Conservation (phyloP, 2,888 invertebrate genomes). For the Fragum fragum region DNA sequence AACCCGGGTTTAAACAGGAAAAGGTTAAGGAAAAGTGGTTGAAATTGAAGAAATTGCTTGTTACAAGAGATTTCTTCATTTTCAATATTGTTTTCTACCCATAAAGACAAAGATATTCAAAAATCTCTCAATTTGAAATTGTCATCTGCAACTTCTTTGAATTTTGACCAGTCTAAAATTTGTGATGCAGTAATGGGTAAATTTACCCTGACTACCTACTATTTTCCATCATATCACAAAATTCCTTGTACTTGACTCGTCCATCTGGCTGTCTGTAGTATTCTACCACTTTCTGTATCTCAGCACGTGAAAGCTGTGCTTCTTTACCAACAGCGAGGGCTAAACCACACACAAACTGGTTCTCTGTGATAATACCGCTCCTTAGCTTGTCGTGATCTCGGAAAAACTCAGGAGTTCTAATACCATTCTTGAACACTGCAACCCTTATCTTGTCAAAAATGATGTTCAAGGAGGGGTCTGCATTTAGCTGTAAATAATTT, state of each 20-base stretch:
- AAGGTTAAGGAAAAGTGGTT: too few species aligned
- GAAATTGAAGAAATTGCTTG: too few species aligned
- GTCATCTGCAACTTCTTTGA: too few species aligned
- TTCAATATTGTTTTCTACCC: too few species aligned
- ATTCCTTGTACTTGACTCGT: constrained; percentile 85
- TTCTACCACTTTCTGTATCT: constrained; percentile 85
- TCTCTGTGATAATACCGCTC: constrained; percentile 86
- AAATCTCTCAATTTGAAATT: too few species aligned
- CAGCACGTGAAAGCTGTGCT: constrained; percentile 84
- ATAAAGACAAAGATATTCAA: too few species aligned
- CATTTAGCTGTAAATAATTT: constrained; percentile 69
- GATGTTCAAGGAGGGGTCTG: constrained; percentile 84
- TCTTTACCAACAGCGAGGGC: constrained; percentile 86
- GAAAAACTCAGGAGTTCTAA: constrained; percentile 86
- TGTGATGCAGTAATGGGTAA: too few species aligned
- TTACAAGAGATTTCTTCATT: too few species aligned
- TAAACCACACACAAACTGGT: constrained; percentile 86
- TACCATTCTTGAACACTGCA: constrained; percentile 85
- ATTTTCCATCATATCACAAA: constrained; percentile 86
- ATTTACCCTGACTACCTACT: constrained; percentile 72
- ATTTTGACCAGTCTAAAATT: too few species aligned
- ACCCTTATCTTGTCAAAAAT: constrained; percentile 86
- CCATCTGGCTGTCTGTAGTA: constrained; percentile 85
- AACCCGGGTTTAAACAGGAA: too few species aligned
- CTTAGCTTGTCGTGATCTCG: constrained; percentile 86